Evolutionary conservation across 2,113 vertebrate species (phyloP).

Genomic region (Equus przewalskii): DNA sequence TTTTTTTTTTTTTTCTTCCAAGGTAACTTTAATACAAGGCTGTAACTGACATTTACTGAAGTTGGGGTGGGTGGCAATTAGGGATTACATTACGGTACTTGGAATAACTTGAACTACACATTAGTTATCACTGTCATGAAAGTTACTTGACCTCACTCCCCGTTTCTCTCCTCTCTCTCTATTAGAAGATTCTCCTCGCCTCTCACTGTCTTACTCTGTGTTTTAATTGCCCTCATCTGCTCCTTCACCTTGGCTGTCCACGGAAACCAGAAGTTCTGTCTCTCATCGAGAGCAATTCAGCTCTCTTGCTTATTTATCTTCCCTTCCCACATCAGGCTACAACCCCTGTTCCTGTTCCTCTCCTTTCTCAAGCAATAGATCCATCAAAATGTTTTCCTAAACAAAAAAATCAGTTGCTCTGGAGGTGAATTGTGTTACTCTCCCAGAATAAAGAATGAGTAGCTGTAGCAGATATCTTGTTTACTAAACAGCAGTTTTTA

Average conservation of each 20-base stretch:
- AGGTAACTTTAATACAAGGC: neutral
- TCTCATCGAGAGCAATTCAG: neutral
- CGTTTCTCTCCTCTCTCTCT: neutral
- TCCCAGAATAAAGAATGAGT: neutral
- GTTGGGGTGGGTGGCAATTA: neutral
- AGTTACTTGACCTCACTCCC: neutral
- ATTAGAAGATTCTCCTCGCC: neutral
- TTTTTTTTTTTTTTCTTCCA: neutral
- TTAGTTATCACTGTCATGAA: neutral
- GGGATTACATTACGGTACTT: neutral
- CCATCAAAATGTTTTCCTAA: neutral
- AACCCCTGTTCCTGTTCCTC: too few relatives aligned
- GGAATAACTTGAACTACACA: neutral
- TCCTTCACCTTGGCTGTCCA: neutral
- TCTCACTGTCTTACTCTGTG: neutral
- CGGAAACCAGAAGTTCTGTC: accelerated
- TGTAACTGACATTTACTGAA: neutral
- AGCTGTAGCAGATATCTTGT: neutral
- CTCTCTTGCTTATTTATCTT: neutral
- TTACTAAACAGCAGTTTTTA: neutral
- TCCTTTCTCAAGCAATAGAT: neutral
- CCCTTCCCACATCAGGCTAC: neutral
- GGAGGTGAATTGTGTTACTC: neutral
- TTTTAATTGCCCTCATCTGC: neutral
- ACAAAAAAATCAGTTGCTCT: neutral